Evolutionary conservation across 2,888 invertebrate genomes (phyloP), one percentile per base, ranked within the genome.

Genomic region (Nomada flava): DNA sequence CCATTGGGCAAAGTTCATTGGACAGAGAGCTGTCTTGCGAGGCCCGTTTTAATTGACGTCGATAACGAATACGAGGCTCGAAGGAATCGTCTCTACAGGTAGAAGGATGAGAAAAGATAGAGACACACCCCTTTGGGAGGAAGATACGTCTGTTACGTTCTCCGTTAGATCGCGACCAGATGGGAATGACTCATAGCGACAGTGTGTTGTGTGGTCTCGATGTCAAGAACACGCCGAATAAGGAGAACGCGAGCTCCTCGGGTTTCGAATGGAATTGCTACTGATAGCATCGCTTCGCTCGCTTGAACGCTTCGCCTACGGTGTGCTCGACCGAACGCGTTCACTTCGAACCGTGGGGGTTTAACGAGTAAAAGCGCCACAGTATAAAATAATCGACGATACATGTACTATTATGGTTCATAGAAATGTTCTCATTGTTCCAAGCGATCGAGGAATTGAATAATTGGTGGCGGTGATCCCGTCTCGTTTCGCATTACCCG

Each of bases 151-250:
- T 47, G 15, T 18, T 62, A 59, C 63, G n/a, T 15, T 55, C 42
- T 9, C 53, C 23, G 53, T 47, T 65, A 59, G 75, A 82, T 42
- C 73, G 55, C 44, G 70, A 26, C 71, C 76, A 85, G 78, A 82
- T 82, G 84, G 70, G 82, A 88, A 82, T 87, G 87, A 87, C 71
- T 87, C 87, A 87, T 70, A 67, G 52, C 65, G 68, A 57, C 55
- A 64, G 65, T 64, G 26, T 63, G 77, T 76, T 65, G 79, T 70
- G 70, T 52, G 73, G 78, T 76, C 79, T 76, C 69, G 68, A 67
- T 88, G 86, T 88, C 81, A 87, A 88, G 84, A 87, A 71, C 81
- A 77, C 76, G 29, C 88, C 88, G 86, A 87, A 87, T 88, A 87
- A 87, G 87, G 87, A 86, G 82, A 73, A 76, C 62, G 68, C 72